Conservation (phyloP, 2,113 vertebrate species). For the Bettongia penicillata region DNA sequence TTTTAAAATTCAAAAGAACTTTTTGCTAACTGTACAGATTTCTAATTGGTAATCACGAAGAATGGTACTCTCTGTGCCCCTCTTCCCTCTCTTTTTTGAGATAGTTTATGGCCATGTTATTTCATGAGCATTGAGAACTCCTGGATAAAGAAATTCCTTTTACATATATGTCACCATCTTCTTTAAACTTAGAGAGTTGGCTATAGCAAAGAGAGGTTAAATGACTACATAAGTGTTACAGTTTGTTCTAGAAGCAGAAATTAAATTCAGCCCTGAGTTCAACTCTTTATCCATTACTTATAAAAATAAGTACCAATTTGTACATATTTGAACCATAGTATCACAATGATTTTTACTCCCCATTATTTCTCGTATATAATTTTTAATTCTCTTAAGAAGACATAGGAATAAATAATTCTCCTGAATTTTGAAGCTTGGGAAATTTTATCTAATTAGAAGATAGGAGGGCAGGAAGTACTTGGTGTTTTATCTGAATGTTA, state of each 20-base stretch:
- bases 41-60: background rate
- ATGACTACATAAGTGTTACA: background rate
- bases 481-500: background rate
- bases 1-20: background rate
- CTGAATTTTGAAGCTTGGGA: background rate
- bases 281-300: background rate
- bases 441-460: background rate
- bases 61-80: background rate
- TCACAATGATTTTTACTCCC: background rate
- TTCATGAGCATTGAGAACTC: background rate
- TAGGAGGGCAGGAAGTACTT: background rate
- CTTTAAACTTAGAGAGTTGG: background rate
- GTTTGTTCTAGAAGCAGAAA: background rate
- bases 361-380: background rate
- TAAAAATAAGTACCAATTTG: background rate
- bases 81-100: rapidly evolving
- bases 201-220: background rate
- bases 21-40: background rate
- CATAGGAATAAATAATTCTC: background rate
- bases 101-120: background rate
- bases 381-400: background rate
- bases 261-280: background rate
- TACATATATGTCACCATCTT: background rate
- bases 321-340: background rate
- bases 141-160: background rate